Evolutionary conservation across 2,113 vertebrate species (phyloP).

Genomic region (Psettodes erumei): DNA sequence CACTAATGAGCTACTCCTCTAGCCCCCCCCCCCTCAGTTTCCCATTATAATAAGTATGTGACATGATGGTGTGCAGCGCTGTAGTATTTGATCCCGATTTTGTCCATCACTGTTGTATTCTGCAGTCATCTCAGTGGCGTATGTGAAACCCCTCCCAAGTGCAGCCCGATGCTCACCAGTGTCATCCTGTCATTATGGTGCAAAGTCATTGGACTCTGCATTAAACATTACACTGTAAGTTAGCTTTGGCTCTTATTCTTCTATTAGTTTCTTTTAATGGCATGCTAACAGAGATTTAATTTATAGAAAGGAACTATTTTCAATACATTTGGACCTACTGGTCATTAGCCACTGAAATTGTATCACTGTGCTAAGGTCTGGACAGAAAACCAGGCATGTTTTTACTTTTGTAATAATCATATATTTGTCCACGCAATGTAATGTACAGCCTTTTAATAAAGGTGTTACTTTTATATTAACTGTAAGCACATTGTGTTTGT

Average conservation of each 20-base stretch:
- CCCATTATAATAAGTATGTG: conserved; percentile 6
- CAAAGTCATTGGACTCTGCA: conserved; percentile 36
- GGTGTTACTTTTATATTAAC: conserved; percentile 57
- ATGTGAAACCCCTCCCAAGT: neutral
- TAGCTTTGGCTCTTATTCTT: conserved; percentile 31
- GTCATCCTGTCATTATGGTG: conserved; percentile 3
- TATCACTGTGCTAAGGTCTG: conserved; percentile 62
- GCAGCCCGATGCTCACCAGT: neutral
- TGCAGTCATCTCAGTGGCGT: neutral
- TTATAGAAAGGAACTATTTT: conserved; percentile 51
- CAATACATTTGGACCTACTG: conserved; percentile 29
- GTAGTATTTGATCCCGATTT: conserved; percentile 15
- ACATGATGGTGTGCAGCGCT: conserved; percentile 7
- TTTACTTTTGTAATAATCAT: conserved; percentile 68
- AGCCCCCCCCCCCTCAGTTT: conserved; percentile 2
- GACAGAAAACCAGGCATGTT: conserved; percentile 60
- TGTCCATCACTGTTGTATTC: conserved; percentile 17
- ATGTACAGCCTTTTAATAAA: conserved; percentile 66
- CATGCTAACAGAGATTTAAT: conserved; percentile 45
- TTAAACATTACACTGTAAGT: conserved; percentile 28
- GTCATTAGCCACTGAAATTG: conserved; percentile 54
- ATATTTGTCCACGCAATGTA: conserved; percentile 54
- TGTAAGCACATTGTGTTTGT: neutral
- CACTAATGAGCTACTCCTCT: neutral
- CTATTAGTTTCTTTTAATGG: conserved; percentile 16